These are phyloP conservation scores for Sarcophaga variegata DNA, from an alignment of 2,888 invertebrate genomes.

Conservation along the genomic window DNA sequence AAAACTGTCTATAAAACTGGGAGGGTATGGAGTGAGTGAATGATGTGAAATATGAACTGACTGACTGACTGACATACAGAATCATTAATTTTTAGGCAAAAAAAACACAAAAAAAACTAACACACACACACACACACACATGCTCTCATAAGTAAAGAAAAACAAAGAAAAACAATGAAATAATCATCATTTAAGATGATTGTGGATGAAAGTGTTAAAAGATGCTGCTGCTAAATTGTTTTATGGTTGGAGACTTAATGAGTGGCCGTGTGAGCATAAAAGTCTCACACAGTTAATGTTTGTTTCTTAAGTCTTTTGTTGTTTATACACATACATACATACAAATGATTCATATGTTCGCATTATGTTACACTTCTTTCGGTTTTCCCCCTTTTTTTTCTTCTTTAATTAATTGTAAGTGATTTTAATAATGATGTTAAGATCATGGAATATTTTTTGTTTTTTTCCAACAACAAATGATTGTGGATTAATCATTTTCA, in stretches of 20 bases:
- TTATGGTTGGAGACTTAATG: conserved; percentile 1
- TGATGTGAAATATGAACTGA: conserved; percentile 55
- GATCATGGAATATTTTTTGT: conserved; percentile 1
- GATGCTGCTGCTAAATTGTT: conserved; percentile 37
- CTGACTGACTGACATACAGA: conserved; percentile 42
- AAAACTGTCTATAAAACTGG: conserved; percentile 33
- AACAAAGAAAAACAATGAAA: not conserved
- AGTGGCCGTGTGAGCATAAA: conserved; percentile 6
- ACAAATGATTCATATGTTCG: not conserved
- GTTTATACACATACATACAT: not conserved
- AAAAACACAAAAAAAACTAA: not conserved
- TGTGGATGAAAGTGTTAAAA: conserved; percentile 53
- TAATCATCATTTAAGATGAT: conserved; percentile 5
- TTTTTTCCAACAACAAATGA: conserved; percentile 7
- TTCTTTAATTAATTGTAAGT: conserved; percentile 39
- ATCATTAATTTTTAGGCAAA: conserved; percentile 40
- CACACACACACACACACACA: too few species aligned
- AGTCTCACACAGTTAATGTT: not conserved
- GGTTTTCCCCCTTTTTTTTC: not conserved
- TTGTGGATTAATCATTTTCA: conserved; percentile 28
- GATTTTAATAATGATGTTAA: conserved; percentile 26
- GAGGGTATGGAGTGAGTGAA: conserved; percentile 37
- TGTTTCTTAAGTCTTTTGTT: conserved; percentile 38
- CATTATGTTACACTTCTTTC: conserved; percentile 39
- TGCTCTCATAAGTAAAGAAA: not conserved